These are phyloP conservation scores for Pseudochirops corinnae DNA, from an alignment of 2,797 vertebrate species.

Conservation along the genomic window DNA sequence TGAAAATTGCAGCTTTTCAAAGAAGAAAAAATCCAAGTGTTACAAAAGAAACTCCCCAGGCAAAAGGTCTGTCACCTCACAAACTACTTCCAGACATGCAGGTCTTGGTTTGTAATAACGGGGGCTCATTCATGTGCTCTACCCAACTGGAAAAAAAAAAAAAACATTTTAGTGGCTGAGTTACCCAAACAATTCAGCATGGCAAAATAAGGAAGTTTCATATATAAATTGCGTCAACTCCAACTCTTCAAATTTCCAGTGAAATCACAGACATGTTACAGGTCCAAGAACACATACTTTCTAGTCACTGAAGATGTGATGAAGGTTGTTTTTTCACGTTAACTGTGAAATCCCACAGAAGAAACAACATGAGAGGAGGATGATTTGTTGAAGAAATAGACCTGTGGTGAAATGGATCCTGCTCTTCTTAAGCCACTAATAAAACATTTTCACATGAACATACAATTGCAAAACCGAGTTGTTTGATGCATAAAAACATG, in stretches of 20 bases:
- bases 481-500: conserved; percentile 56
- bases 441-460: conserved; percentile 46
- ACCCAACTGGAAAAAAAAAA: conserved; percentile 49
- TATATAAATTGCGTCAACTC: background rate
- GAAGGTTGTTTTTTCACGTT: conserved; percentile 25
- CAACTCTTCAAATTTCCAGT: conserved; percentile 27
- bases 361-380: conserved; percentile 49
- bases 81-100: background rate
- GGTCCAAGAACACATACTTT: conserved; percentile 16
- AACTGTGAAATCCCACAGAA: background rate
- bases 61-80: background rate
- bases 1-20: background rate
- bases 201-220: background rate
- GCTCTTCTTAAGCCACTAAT: background rate
- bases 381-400: background rate
- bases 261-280: background rate
- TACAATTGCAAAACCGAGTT: conserved; percentile 47
- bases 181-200: background rate
- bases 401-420: background rate
- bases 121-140: background rate
- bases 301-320: background rate
- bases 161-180: conserved; percentile 30
- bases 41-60: background rate
- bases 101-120: background rate
- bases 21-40: background rate